Percentiles rank a stretch among this genome's conserved stretches.
These are phyloP conservation scores for Halcyon chelicuti DNA, from an alignment of 2,797 vertebrate species.

Conservation along the genomic window DNA sequence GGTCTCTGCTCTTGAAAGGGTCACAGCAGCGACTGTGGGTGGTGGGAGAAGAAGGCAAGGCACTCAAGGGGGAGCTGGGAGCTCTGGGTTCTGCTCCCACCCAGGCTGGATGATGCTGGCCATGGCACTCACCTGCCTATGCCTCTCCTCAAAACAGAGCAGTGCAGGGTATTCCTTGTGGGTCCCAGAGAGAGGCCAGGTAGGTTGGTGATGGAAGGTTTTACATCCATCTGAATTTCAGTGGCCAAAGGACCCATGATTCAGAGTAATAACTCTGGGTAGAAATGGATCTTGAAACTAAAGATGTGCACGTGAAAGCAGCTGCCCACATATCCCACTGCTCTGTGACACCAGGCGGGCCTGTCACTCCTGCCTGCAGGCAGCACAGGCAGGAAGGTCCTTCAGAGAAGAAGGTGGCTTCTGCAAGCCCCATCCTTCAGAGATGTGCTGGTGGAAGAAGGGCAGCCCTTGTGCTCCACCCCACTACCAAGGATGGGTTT, in stretches of 20 bases:
- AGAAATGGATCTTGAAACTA: not conserved
- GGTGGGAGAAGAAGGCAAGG: not conserved
- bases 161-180: accelerated
- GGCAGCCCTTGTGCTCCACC: not conserved
- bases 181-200: not conserved
- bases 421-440: not conserved
- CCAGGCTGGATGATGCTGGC: not conserved
- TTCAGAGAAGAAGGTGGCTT: accelerated
- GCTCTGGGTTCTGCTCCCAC: not conserved
- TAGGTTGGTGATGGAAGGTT: not conserved
- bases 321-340: not conserved
- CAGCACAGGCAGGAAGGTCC: not conserved
- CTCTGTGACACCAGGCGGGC: not conserved
- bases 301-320: not conserved
- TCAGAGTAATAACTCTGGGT: not conserved
- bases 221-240: not conserved
- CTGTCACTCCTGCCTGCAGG: not conserved
- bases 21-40: not conserved
- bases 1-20: not conserved
- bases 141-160: not conserved
- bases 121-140: accelerated
- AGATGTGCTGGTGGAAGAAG: not conserved
- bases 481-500: accelerated
- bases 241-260: not conserved
- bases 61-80: not conserved